A percentile compares a stretch with the other conserved stretches of the same genome.
Conservation (phyloP, 2,888 invertebrate genomes). For the Sesia apiformis region DNA sequence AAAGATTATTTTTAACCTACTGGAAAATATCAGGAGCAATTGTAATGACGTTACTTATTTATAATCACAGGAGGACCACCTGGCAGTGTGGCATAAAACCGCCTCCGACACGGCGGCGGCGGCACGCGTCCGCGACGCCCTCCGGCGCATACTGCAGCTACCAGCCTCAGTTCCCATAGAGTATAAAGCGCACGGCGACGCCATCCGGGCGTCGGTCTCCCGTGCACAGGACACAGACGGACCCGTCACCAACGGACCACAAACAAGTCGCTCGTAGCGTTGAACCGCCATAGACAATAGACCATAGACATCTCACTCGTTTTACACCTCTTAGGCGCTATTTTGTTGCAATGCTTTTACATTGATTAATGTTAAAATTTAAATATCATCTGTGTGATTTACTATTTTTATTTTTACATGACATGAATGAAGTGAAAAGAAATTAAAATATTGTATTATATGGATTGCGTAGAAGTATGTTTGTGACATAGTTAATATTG, state of each 20-base stretch:
- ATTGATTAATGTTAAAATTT: no score
- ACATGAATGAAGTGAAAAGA: no score
- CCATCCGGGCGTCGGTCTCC: slow-evolving; percentile 41
- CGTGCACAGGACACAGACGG: slow-evolving; percentile 11
- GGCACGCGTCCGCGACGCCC: slow-evolving; percentile 93
- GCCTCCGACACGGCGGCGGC: slow-evolving; percentile 92
- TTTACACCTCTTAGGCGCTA: no score
- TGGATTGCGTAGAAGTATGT: no score
- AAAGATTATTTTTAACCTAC: no score
- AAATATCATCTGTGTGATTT: no score
- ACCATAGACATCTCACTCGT: not conserved
- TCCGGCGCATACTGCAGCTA: slow-evolving; percentile 95
- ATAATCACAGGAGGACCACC: slow-evolving; percentile 87
- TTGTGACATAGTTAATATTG: no score
- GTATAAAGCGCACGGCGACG: slow-evolving; percentile 81
- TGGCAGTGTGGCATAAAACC: slow-evolving; percentile 98
- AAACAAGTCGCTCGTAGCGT: slow-evolving; percentile 10
- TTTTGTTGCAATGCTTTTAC: no score
- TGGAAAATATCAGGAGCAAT: no score
- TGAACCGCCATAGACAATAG: slow-evolving; percentile 6
- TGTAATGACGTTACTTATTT: not conserved
- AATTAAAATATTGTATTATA: no score
- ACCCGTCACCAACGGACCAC: slow-evolving; percentile 4
- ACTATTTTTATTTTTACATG: no score
- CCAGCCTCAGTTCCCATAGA: slow-evolving; percentile 95